These are phyloP conservation scores for Limenitis camilla DNA, from an alignment of 2,888 invertebrate species.

Conservation along the genomic window DNA sequence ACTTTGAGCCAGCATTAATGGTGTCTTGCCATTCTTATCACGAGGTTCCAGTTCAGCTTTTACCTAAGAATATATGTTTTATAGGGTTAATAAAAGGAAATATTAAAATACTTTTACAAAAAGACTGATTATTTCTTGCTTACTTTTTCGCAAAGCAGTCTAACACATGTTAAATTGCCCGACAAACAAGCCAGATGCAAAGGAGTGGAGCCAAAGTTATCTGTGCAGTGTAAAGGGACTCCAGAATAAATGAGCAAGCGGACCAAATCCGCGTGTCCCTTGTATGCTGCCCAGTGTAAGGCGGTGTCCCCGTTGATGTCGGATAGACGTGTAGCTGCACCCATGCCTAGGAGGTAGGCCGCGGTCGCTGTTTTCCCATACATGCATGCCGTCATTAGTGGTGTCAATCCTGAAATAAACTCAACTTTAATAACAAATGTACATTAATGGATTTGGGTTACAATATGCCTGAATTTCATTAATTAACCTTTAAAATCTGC, in stretches of 20 bases:
- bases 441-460: neutral
- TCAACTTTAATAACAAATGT: neutral
- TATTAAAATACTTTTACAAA: neutral
- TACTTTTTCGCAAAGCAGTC: conserved; percentile 90
- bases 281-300: conserved; percentile 95
- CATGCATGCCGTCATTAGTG: conserved; percentile 94
- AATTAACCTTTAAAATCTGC: conserved; percentile 86
- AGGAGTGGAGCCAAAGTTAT: conserved; percentile 94
- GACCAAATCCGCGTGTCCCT: conserved; percentile 92
- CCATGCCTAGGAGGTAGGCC: conserved; percentile 92
- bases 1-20: conserved; percentile 90
- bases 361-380: conserved; percentile 93
- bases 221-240: conserved; percentile 90
- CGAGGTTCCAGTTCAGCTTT: conserved; percentile 89
- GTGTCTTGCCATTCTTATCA: conserved; percentile 95
- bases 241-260: conserved; percentile 92
- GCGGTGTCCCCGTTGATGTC: conserved; percentile 96
- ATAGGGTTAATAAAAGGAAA: neutral
- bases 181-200: conserved; percentile 92
- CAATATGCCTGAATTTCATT: neutral
- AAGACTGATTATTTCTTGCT: neutral
- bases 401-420: conserved; percentile 79
- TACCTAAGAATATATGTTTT: conserved; percentile 79
- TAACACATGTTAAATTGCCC: conserved; percentile 90
- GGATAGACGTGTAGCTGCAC: conserved; percentile 87